Conservation (phyloP, 30 jellyfish, hydroid and myxozoan genomes). For the Aurelia sp. region DNA sequence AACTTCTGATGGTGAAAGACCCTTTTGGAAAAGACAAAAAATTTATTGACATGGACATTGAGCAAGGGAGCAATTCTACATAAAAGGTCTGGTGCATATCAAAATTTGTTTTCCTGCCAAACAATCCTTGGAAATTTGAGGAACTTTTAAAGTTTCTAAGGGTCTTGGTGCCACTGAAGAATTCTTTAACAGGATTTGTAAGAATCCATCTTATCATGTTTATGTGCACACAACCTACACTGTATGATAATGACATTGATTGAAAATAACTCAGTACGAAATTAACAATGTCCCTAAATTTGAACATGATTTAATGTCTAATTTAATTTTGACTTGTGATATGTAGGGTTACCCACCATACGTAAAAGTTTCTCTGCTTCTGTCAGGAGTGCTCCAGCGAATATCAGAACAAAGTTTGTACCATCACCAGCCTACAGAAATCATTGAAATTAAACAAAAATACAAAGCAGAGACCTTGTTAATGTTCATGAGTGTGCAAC, state of each 20-base stretch:
- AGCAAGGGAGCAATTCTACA: neutral
- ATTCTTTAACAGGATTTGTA: too few relatives aligned
- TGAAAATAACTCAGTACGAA: too few relatives aligned
- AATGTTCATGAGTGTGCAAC: too few relatives aligned
- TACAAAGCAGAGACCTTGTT: too few relatives aligned
- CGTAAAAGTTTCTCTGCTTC: conserved; percentile 89
- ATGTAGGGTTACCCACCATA: conserved; percentile 63
- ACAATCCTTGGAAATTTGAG: too few relatives aligned
- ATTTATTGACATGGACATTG: neutral
- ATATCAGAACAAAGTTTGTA: conserved; percentile 92
- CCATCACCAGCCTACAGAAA: conserved; percentile 95
- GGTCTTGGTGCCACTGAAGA: too few relatives aligned
- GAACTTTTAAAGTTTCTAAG: too few relatives aligned
- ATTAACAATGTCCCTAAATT: neutral
- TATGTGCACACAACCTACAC: too few relatives aligned
- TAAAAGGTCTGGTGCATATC: too few relatives aligned
- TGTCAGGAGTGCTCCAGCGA: conserved; percentile 92
- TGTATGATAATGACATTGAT: too few relatives aligned
- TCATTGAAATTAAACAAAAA: neutral
- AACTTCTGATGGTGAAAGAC: conserved; percentile 96
- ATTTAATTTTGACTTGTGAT: neutral
- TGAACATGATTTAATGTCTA: neutral
- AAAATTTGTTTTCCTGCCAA: too few relatives aligned
- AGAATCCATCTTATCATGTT: too few relatives aligned
- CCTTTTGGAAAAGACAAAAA: conserved; percentile 41